Percentiles rank a stretch among this genome's conserved stretches.
These are phyloP conservation scores for Phoxinus phoxinus DNA, from an alignment of 2,113 vertebrate genomes.

Conservation along the genomic window DNA sequence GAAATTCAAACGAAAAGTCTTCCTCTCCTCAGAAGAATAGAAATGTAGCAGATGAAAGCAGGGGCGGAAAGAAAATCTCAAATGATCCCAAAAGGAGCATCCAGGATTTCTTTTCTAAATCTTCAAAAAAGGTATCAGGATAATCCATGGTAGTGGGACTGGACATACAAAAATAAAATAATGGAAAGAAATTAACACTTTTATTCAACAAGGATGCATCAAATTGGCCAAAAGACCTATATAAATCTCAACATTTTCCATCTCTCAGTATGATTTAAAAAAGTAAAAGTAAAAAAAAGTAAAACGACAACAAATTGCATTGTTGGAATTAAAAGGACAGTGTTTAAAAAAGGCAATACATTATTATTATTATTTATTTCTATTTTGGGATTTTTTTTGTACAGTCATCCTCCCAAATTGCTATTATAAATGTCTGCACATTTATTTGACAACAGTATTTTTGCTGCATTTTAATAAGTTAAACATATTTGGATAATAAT, in stretches of 20 bases:
- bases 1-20: conserved; percentile 49
- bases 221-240: background rate
- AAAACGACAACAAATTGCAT: too few species aligned
- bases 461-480: background rate
- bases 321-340: too few species aligned
- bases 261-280: too few species aligned
- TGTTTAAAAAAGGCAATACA: too few species aligned
- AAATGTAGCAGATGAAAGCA: background rate
- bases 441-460: background rate
- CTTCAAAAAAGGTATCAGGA: conserved; percentile 72
- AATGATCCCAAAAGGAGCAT: conserved; percentile 71
- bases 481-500: background rate
- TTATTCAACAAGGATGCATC: background rate
- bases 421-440: background rate
- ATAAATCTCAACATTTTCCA: too few species aligned
- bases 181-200: too few species aligned
- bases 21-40: conserved; percentile 20
- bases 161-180: too few species aligned
- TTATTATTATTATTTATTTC: too few species aligned
- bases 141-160: too few species aligned
- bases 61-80: conserved; percentile 50
- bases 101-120: conserved; percentile 73
- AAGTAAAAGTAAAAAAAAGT: too few species aligned
- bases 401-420: background rate
- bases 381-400: background rate